Evolutionary conservation across 2,113 vertebrate genomes (phyloP).

Genomic region (Chionis minor): DNA sequence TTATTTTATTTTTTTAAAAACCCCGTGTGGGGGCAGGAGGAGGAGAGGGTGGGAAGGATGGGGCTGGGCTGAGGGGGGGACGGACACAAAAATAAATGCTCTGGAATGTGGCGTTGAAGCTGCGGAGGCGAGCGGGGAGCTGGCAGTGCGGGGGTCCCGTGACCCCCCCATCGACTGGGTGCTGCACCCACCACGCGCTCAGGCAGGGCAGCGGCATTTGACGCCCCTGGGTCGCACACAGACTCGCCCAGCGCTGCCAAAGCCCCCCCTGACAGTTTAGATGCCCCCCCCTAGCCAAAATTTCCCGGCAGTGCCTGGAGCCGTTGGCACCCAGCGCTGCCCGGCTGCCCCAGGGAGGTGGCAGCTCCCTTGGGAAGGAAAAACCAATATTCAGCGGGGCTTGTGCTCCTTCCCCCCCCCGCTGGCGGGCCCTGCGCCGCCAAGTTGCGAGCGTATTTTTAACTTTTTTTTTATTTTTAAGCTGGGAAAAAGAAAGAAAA

Average conservation of each 20-base stretch:
- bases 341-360: background rate
- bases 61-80: no score
- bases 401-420: background rate
- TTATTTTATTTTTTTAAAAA: background rate
- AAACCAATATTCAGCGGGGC: fast-evolving
- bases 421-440: background rate
- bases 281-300: background rate
- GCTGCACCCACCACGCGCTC: background rate
- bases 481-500: background rate
- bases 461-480: background rate
- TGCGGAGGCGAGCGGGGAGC: background rate
- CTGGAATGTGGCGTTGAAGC: background rate
- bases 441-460: no score
- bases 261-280: background rate
- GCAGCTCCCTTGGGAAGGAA: background rate
- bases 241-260: background rate
- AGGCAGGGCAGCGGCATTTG: background rate
- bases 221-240: no score
- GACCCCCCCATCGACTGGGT: background rate
- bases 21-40: background rate
- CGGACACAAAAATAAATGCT: background rate
- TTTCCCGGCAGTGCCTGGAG: background rate
- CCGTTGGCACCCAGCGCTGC: background rate
- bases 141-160: fast-evolving
- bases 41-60: background rate